phyloP scores from a whole-genome alignment of 2,797 vertebrate species.

The Cyclura pinguis region DNA sequence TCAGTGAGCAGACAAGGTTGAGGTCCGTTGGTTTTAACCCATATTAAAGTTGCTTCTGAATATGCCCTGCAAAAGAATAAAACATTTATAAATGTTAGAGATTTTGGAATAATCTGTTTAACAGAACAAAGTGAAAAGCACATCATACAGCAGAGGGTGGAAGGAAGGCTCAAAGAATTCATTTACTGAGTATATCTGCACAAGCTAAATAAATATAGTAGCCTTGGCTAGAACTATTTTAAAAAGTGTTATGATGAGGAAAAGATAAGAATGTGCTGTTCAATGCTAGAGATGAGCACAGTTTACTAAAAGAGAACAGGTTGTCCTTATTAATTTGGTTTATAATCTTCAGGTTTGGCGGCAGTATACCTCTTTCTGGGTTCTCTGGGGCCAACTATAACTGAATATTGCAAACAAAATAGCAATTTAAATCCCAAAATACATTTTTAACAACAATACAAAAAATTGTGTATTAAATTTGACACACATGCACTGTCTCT shows the following conservation, averaged over 20 bases:
- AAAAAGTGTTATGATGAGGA: fast-evolving
- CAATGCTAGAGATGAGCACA: not conserved
- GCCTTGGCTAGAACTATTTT: not conserved
- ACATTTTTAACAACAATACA: too few species aligned
- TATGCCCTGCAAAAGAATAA: not conserved
- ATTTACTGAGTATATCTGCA: not conserved
- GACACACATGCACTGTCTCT: too few species aligned
- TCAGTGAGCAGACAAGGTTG: constrained; percentile 1
- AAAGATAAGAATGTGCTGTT: constrained; percentile 20
- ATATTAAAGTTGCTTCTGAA: not conserved
- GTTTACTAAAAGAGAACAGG: not conserved
- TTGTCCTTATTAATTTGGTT: constrained; percentile 8
- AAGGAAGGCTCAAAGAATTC: not conserved
- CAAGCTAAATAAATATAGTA: not conserved
- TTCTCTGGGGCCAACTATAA: too few species aligned
- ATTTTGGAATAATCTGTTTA: not conserved
- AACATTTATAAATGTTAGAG: not conserved
- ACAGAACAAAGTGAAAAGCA: constrained; percentile 26
- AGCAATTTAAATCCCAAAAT: too few species aligned
- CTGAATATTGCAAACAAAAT: too few species aligned
- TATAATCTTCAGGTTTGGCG: constrained; percentile 25
- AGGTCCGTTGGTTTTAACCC: not conserved
- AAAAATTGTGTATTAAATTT: too few species aligned
- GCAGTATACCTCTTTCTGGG: not conserved
- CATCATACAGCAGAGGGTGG: not conserved